phyloP scores from a whole-genome alignment of 2,888 invertebrate species.

The Agrotis puta region DNA sequence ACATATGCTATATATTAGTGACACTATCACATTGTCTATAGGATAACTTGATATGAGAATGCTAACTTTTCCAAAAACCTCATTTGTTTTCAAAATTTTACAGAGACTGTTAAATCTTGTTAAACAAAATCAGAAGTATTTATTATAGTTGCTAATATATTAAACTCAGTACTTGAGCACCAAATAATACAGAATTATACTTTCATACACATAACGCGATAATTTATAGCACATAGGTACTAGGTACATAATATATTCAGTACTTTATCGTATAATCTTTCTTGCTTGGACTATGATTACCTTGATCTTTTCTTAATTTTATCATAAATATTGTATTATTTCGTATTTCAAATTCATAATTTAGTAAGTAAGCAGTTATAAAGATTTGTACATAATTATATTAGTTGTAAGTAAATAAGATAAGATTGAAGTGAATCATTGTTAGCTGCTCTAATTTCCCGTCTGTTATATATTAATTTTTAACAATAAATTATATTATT shows the following conservation, averaged over 20 bases:
- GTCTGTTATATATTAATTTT: constrained; percentile 61
- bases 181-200: constrained; percentile 17
- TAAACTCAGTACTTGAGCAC: constrained; percentile 4
- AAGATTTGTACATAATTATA: constrained; percentile 64
- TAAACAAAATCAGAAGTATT: constrained; percentile 19
- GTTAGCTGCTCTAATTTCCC: constrained; percentile 74
- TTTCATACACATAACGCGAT: constrained; percentile 16
- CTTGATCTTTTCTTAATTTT: constrained; percentile 87
- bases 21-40: background rate
- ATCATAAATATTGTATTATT: constrained; percentile 61
- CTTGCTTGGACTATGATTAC: constrained; percentile 84
- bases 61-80: background rate
- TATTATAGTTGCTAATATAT: constrained; percentile 12
- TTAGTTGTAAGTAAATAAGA: constrained; percentile 74
- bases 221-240: constrained; percentile 18
- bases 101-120: constrained; percentile 27
- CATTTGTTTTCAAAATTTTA: constrained; percentile 40
- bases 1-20: constrained; percentile 14
- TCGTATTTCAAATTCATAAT: constrained; percentile 61
- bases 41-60: background rate
- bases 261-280: constrained; percentile 50
- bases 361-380: constrained; percentile 63
- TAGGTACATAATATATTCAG: constrained; percentile 32
- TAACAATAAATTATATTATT: constrained; percentile 51
- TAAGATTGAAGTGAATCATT: constrained; percentile 89